Evolutionary conservation across 2,113 vertebrate species (phyloP).

Genomic region (Vulpes ferrilata): DNA sequence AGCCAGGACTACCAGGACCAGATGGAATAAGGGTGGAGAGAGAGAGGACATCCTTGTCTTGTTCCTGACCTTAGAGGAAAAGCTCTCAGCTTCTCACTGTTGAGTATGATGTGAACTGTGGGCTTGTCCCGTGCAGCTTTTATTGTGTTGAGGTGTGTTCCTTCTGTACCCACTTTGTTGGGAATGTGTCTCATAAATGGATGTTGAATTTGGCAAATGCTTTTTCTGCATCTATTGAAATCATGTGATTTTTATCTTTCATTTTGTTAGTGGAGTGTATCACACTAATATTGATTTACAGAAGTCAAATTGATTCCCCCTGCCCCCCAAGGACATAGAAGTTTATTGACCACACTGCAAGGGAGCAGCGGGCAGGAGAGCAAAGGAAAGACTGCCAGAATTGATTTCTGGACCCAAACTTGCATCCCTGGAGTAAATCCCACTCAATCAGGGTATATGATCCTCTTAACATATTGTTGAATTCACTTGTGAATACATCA

Average conservation of each 20-base stretch:
- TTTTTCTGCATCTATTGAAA: background rate
- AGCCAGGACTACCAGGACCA: accelerated
- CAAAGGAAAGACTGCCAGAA: background rate
- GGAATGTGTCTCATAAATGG: accelerated
- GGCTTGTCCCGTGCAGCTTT: background rate
- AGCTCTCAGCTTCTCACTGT: accelerated
- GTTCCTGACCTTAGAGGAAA: background rate
- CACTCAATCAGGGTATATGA: accelerated
- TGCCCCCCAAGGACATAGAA: background rate
- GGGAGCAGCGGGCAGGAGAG: background rate
- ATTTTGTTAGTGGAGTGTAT: accelerated
- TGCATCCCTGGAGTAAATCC: background rate
- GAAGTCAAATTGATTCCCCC: background rate
- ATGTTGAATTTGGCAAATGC: accelerated
- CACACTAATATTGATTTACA: accelerated
- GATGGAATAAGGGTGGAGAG: accelerated
- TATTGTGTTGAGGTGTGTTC: accelerated
- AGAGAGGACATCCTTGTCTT: accelerated
- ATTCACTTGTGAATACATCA: accelerated
- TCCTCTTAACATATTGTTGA: background rate
- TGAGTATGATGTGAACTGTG: accelerated
- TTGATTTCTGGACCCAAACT: background rate
- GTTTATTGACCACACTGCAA: background rate
- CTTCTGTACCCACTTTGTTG: accelerated
- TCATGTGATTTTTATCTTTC: accelerated